Evolutionary conservation across 30 jellyfish, hydroid and myxozoan genomes (phyloP).

Genomic region (Aurelia aurita): DNA sequence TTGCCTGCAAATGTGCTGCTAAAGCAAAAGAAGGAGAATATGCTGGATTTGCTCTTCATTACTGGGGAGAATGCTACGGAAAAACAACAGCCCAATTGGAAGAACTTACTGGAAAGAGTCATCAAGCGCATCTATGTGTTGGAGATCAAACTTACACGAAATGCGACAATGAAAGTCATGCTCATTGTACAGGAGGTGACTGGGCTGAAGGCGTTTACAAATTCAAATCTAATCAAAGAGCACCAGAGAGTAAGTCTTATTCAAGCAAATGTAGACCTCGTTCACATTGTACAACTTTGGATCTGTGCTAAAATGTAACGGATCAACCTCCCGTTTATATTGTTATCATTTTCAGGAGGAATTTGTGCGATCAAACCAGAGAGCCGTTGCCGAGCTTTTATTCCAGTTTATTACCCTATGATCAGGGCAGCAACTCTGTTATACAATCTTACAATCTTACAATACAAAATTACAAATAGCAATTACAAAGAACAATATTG

Average conservation of each 20-base stretch:
- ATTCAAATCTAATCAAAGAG: neutral
- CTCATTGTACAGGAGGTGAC: constrained; percentile 5
- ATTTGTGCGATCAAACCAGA: no score
- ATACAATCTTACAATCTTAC: no score
- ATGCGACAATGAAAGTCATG: neutral
- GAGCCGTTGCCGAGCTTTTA: no score
- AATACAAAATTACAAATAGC: no score
- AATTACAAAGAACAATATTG: no score
- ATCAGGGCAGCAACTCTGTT: no score
- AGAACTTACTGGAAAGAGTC: neutral
- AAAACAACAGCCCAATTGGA: constrained; percentile 9
- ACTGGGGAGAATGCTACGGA: constrained; percentile 39
- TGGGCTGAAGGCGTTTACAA: constrained; percentile 6
- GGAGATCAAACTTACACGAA: constrained; percentile 14
- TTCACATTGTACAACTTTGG: no score
- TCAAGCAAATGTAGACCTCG: no score
- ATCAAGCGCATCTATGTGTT: neutral
- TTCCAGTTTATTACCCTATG: no score
- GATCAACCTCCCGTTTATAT: no score
- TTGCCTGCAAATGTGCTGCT: constrained; percentile 62
- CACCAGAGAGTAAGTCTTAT: constrained; percentile 10
- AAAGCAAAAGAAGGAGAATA: neutral
- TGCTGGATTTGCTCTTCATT: constrained; percentile 9
- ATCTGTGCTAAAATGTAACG: no score
- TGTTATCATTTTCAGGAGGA: no score